Evolutionary conservation across 1,140 invertebrate genomes (phyloP).

Genomic region (Harpegnathos saltator): DNA sequence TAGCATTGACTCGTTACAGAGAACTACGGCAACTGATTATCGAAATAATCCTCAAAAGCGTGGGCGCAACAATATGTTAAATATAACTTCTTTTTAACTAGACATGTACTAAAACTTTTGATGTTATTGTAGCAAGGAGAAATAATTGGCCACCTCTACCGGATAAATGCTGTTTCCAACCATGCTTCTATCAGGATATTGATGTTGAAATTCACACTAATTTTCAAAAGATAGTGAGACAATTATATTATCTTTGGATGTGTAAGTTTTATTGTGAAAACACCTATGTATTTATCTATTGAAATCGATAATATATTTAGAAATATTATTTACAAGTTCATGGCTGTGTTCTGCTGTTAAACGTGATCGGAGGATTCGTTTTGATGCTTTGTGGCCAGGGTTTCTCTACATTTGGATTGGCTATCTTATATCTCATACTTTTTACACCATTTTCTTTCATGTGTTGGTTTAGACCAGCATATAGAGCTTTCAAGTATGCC

Average conservation of each 20-base stretch:
- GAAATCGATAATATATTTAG: constrained; percentile 45
- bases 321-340: constrained; percentile 91
- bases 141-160: constrained; percentile 99
- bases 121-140: constrained; percentile 88
- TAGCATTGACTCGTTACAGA: too few species aligned
- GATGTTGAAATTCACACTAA: constrained; percentile 99
- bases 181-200: constrained; percentile 99
- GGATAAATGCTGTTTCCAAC: constrained; percentile 95
- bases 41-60: too few species aligned
- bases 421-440: constrained; percentile 95
- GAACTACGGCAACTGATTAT: too few species aligned
- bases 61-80: constrained; percentile 19
- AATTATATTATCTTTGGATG: constrained; percentile 98
- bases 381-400: constrained; percentile 88
- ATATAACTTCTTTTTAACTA: background rate
- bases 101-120: constrained; percentile 29
- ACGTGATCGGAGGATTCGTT: constrained; percentile 93
- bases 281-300: background rate
- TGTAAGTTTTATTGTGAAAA: constrained; percentile 90
- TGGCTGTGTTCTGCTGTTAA: constrained; percentile 93
- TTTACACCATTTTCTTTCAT: constrained; percentile 99
- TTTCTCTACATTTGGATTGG: constrained; percentile 94
- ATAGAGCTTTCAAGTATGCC: constrained; percentile 93
- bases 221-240: constrained; percentile 97
- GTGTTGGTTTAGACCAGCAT: constrained; percentile 97